Conservation (phyloP, 2,797 vertebrate genomes). For the Coranthus polyacanthus region DNA sequence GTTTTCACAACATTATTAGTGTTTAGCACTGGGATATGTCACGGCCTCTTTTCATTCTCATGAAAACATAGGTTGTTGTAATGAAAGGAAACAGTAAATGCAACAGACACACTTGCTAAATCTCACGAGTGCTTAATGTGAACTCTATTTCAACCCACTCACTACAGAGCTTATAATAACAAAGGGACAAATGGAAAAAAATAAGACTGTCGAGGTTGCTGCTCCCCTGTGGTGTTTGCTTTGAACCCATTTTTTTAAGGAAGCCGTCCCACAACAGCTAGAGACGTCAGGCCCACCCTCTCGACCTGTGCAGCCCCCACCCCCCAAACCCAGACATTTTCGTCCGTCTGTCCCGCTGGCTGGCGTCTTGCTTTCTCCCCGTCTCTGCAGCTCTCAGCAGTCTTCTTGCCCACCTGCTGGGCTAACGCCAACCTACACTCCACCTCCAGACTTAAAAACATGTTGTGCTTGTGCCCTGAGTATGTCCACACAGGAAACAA, state of each 20-base stretch:
- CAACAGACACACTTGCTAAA: slow-evolving; percentile 12
- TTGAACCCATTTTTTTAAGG: slow-evolving; percentile 23
- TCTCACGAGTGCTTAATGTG: slow-evolving; percentile 26
- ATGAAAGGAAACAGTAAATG: slow-evolving; percentile 14
- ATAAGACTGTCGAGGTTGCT: slow-evolving; percentile 25
- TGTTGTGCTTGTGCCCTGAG: slow-evolving; percentile 40
- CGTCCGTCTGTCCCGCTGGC: slow-evolving; percentile 36
- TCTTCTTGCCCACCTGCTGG: slow-evolving; percentile 75
- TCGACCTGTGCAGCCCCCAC: not conserved
- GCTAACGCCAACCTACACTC: slow-evolving; percentile 52
- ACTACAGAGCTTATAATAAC: slow-evolving; percentile 46
- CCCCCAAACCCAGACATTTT: slow-evolving; percentile 46
- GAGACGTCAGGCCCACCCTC: not conserved
- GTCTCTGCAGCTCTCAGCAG: slow-evolving; percentile 65
- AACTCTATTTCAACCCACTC: slow-evolving; percentile 42
- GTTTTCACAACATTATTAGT: too few species aligned
- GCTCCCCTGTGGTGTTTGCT: slow-evolving; percentile 10
- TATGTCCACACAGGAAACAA: slow-evolving; percentile 56
- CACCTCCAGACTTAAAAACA: slow-evolving; percentile 69
- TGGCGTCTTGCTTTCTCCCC: slow-evolving; percentile 55
- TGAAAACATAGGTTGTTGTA: slow-evolving; percentile 12
- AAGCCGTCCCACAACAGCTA: not conserved
- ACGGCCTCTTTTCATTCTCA: too few species aligned
- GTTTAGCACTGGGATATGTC: not conserved
- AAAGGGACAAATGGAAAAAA: slow-evolving; percentile 54